Evolutionary conservation across 2,113 vertebrate species (phyloP), one percentile per base, ranked within the genome.

Genomic region (Otocyon megalotis): DNA sequence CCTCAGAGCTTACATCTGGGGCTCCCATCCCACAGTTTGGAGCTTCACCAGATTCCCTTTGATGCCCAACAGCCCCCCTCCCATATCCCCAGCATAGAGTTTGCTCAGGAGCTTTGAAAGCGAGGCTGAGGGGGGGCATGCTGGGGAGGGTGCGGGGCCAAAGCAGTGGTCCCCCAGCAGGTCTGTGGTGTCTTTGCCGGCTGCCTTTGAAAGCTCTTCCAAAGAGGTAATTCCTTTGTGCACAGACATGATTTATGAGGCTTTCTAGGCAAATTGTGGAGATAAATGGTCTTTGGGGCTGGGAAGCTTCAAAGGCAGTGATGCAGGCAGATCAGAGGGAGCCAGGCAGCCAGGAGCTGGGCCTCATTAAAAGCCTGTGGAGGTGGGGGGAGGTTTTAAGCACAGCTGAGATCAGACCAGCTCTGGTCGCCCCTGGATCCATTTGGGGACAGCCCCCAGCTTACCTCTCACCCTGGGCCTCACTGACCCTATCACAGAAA

Each of bases 161-260:
- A 26, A 37, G 54, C 14, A 16, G 11, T 1, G n/a, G 86, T 32
- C 83, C 63, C 81, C 50, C 50, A 37, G 84, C 0, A 1, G 65
- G 74, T 26, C 80, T 35, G 20, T 37, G 62, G 28, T 67, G 50
- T 71, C 93, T 96, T 89, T 53, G 72, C n/a, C 1, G 54, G 56
- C 35, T 56, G 74, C 62, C 94, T 97, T 88, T 98, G 84, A 98
- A 97, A 81, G 35, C 65, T 86, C 96, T 97, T 82, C 96, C 79
- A 80, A 97, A 96, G 74, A 65, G 84, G 83, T 63, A 50, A 79
- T 96, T 96, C 54, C 96, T 98, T 97, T 96, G 95, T 95, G 77
- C 62, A 35, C 50, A 43, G 65, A 62, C 37, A 2, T 89, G 43
- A 30, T 95, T 95, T 94, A 79, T 94, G 91, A 97, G 97, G 62